A percentile compares a stretch with the other conserved stretches of the same genome.
Conservation (phyloP, 2,888 invertebrate genomes). For the Marronus borbonicus region DNA sequence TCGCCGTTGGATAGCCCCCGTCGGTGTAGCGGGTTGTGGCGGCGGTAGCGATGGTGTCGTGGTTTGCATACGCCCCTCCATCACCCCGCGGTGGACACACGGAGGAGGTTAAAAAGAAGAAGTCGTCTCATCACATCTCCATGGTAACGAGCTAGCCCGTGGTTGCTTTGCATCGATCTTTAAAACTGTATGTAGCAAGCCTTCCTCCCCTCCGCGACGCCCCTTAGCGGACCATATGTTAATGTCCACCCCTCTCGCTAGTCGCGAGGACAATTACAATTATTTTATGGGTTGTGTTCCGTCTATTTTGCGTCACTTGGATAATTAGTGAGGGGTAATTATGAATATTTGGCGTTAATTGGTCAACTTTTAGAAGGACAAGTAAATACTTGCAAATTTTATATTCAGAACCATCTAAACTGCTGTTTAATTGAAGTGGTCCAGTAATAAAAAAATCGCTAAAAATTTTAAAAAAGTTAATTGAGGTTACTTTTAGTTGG, state of each 20-base stretch:
- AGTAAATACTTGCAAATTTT: not conserved
- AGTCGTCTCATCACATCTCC: constrained; percentile 72
- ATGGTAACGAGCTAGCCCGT: constrained; percentile 72
- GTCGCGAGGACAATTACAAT: constrained; percentile 14
- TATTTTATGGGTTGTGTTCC: not conserved
- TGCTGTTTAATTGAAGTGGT: too few relatives aligned
- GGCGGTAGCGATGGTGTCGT: constrained; percentile 62
- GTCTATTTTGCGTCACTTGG: not conserved
- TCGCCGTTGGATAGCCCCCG: constrained; percentile 40
- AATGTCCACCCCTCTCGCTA: constrained; percentile 48
- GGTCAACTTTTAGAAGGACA: not conserved
- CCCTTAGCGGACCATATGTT: constrained; percentile 56
- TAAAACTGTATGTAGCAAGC: constrained; percentile 68
- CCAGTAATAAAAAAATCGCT: too few relatives aligned
- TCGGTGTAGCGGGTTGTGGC: constrained; percentile 55
- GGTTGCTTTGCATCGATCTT: constrained; percentile 72
- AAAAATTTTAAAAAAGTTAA: too few relatives aligned
- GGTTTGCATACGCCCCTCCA: constrained; percentile 62
- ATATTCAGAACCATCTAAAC: too few relatives aligned
- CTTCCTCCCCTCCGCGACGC: constrained; percentile 61
- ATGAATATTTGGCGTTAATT: not conserved
- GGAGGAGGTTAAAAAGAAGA: constrained; percentile 71
- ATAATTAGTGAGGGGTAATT: not conserved
- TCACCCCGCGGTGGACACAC: constrained; percentile 66
- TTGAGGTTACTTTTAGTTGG: too few relatives aligned